Base-by-base conservation (phyloP, 2,113 vertebrate species). In the Hypomesus transpacificus region DNA sequence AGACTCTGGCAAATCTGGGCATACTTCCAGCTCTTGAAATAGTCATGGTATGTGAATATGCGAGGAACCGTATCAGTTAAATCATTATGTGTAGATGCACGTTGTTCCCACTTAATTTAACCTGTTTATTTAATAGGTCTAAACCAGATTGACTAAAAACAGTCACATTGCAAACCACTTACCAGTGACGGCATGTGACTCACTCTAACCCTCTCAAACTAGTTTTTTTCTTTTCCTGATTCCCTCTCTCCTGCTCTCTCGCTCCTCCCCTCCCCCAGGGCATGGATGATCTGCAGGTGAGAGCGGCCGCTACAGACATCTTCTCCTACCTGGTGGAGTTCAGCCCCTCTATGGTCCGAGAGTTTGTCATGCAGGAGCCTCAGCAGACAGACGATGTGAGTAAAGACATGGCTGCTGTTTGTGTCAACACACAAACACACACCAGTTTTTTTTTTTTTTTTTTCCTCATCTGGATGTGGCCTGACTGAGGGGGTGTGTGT, bases 281-380 rank as follows among this genome's bases (percentile, higher is more conserved):
- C 70, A 98, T 98, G 96, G 96, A 98, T 76, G 97, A 98, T 89
- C 88, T 97, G 81, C 96, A 98, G 90, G 97, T 99, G 84, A 93
- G 96, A 87, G 94, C 95, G 74, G 97, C 96, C 87, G 97, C 97
- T 77, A 99, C 95, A 71, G 97, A 99, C 89, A 99, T 98, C 92
- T 98, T 99, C 92, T 98, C 97, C 75, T 99, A 99, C 90, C 93
- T 99, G 84, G 97, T 99, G 91, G 97, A 99, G 85, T 99, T 98
- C 91, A 98, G 97, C 88, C 97, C 97, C 82, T 98, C 97, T 74
- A 98, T 99, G 97, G 97, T 98, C 74, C 90, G 96, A 70, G 97
- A 99, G 87, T 99, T 98, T 92, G 95, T 99, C 78, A 98, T 99
- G 97, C 97, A 99, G 87, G 97, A 98, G 82, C 96, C 96, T 13